A percentile compares a stretch with the other conserved stretches of the same genome.
Conservation (phyloP, 2,888 invertebrate genomes). For the Graphium colonna region DNA sequence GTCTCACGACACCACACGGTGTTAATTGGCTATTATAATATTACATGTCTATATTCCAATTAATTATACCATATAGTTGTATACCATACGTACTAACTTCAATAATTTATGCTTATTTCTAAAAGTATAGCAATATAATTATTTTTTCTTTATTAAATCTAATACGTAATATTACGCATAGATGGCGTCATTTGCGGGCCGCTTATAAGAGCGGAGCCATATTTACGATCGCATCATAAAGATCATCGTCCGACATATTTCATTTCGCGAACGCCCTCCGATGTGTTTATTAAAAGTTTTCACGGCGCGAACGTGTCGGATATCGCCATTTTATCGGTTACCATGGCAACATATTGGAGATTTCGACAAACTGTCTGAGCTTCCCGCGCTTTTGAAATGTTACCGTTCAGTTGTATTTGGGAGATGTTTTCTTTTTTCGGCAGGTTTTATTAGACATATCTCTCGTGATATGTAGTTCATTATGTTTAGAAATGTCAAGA, state of each 20-base stretch:
- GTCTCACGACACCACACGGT: too few species aligned
- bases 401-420: too few species aligned
- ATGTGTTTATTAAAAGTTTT: slow-evolving; percentile 57
- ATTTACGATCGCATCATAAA: slow-evolving; percentile 35
- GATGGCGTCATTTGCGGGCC: slow-evolving; percentile 10
- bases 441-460: too few species aligned
- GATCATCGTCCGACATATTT: slow-evolving; percentile 50
- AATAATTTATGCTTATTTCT: too few species aligned
- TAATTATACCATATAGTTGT: too few species aligned
- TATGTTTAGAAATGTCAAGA: too few species aligned
- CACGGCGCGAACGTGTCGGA: slow-evolving; percentile 39
- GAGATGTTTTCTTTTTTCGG: too few species aligned
- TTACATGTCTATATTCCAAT: too few species aligned
- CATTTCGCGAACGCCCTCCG: slow-evolving; percentile 38
- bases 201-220: slow-evolving; percentile 14
- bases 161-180: neutral
- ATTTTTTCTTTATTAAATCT: neutral
- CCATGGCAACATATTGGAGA: neutral
- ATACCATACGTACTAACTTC: too few species aligned
- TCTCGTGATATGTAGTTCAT: too few species aligned
- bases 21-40: too few species aligned
- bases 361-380: neutral
- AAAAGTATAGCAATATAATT: too few species aligned
- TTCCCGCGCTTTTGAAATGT: neutral
- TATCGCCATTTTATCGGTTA: slow-evolving; percentile 33